Conservation (phyloP, 1,140 invertebrate species). For the Yoshiicerus persimilis region DNA sequence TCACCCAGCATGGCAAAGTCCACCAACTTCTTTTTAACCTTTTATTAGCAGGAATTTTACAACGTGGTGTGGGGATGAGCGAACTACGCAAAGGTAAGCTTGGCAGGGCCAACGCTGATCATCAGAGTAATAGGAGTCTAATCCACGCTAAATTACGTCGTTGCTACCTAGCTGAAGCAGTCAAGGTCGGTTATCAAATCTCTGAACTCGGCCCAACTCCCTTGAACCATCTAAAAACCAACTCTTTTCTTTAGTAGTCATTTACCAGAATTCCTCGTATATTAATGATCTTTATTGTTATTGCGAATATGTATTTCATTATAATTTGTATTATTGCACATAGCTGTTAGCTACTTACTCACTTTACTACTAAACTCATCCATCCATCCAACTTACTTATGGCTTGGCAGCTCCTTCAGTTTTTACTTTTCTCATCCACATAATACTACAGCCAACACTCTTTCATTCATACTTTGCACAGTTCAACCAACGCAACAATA, state of each 20-base stretch:
- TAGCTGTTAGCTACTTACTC: background rate
- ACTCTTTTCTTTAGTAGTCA: background rate
- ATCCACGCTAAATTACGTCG: background rate
- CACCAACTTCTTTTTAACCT: background rate
- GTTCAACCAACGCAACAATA: background rate
- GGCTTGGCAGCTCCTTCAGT: background rate
- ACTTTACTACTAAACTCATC: background rate
- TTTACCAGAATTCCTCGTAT: background rate
- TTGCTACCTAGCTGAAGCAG: background rate
- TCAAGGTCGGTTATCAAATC: conserved; percentile 8
- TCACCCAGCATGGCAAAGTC: background rate
- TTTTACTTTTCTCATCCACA: background rate
- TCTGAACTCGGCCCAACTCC: conserved; percentile 13
- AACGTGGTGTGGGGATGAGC: no score
- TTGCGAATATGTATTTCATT: background rate
- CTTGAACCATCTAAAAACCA: background rate
- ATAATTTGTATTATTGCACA: background rate
- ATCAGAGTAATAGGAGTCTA: background rate
- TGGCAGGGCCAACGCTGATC: background rate
- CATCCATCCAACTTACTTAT: background rate
- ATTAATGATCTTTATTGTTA: background rate
- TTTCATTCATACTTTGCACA: background rate
- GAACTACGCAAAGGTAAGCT: background rate
- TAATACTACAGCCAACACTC: background rate
- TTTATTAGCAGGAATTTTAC: background rate